These are phyloP conservation scores for Potamarius usumacintae DNA, from an alignment of 2,113 vertebrate species.

Conservation along the genomic window DNA sequence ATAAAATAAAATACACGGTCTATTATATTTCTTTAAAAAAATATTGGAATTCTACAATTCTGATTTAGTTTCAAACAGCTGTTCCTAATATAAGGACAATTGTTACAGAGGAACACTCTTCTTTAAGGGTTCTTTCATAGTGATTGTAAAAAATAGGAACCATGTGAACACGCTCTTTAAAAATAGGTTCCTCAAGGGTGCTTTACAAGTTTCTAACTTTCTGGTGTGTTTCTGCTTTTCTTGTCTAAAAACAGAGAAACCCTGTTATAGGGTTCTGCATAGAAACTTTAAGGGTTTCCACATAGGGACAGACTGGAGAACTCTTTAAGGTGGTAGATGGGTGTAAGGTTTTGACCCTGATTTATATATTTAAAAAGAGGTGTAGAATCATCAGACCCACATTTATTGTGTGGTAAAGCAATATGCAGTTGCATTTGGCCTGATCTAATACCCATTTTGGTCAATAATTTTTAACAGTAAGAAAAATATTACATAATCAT, in stretches of 20 bases:
- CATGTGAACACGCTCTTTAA: neutral
- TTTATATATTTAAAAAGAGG: neutral
- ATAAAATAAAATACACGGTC: neutral
- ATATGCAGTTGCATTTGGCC: neutral
- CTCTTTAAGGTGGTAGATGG: neutral
- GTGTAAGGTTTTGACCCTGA: neutral
- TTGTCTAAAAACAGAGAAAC: neutral
- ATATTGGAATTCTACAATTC: neutral
- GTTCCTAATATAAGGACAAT: neutral
- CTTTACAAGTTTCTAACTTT: neutral
- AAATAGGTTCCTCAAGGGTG: neutral
- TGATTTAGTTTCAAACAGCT: neutral
- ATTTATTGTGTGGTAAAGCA: neutral
- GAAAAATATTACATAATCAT: neutral
- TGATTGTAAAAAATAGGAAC: neutral
- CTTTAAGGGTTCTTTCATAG: neutral
- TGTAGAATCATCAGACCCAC: neutral
- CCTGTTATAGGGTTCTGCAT: too few species aligned
- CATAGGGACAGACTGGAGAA: neutral
- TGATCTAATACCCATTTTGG: neutral
- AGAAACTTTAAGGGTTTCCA: neutral
- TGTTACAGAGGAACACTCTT: neutral
- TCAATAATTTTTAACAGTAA: neutral
- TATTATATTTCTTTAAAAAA: neutral
- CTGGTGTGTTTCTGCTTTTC: neutral